These are phyloP conservation scores for Spilosoma lubricipeda DNA, from an alignment of 2,888 invertebrate species.

Conservation along the genomic window DNA sequence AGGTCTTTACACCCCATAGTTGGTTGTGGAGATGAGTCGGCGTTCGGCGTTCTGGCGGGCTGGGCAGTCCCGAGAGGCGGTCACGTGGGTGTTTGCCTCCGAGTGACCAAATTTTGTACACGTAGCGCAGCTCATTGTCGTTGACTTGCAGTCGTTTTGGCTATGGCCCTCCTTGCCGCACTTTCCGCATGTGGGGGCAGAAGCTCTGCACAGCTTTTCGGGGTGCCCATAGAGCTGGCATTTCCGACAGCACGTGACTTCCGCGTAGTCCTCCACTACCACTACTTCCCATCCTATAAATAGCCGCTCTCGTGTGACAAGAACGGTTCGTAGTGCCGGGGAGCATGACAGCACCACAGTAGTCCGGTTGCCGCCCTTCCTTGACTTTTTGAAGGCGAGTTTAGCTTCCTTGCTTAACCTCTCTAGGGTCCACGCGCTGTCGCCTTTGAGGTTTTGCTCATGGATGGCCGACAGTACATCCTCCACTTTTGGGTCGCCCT, in stretches of 20 bases:
- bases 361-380: too few relatives aligned
- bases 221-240: slow-evolving; percentile 61
- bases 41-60: slow-evolving; percentile 31
- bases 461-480: too few relatives aligned
- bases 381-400: too few relatives aligned
- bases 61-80: slow-evolving; percentile 18
- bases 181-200: slow-evolving; percentile 22
- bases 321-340: too few relatives aligned
- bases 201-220: slow-evolving; percentile 43
- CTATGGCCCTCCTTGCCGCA: slow-evolving; percentile 44
- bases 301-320: neutral
- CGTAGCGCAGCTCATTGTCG: slow-evolving; percentile 30
- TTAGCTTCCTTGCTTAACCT: too few relatives aligned
- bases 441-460: too few relatives aligned
- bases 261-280: slow-evolving; percentile 8
- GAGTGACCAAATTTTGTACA: slow-evolving; percentile 36
- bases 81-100: slow-evolving; percentile 22
- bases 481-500: neutral
- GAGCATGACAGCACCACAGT: too few relatives aligned
- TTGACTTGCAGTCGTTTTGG: neutral
- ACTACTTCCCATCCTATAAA: slow-evolving; percentile 42
- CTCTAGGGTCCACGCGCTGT: too few relatives aligned
- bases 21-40: neutral
- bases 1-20: slow-evolving; percentile 20
- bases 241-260: slow-evolving; percentile 45